Conservation (phyloP, 2,888 invertebrate genomes). For the Temnothorax rugatulus region DNA sequence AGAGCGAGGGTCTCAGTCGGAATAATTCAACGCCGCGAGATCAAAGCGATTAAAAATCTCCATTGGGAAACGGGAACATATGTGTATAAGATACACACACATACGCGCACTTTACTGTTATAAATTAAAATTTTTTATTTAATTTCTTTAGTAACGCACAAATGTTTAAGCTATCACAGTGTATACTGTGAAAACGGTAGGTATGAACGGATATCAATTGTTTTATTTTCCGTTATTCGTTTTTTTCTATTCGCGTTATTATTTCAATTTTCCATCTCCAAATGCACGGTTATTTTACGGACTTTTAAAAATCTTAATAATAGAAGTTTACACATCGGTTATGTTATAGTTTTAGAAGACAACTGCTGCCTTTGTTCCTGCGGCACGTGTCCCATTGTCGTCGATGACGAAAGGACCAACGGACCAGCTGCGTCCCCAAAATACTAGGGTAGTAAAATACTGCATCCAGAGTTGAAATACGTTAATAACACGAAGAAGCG, state of each 20-base stretch:
- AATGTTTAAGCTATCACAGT: too few species aligned
- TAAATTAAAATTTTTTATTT: neutral
- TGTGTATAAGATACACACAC: neutral
- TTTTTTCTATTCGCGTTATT: neutral
- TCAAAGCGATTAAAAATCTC: constrained; percentile 10
- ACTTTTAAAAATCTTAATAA: constrained; percentile 45
- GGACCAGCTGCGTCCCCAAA: constrained; percentile 33
- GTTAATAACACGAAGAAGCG: constrained; percentile 15
- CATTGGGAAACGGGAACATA: too few species aligned
- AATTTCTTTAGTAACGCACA: neutral
- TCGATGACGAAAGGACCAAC: constrained; percentile 66
- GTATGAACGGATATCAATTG: too few species aligned
- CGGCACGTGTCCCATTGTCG: constrained; percentile 77
- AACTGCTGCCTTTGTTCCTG: constrained; percentile 34
- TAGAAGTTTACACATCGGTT: constrained; percentile 38
- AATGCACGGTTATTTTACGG: constrained; percentile 42
- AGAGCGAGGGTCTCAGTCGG: constrained; percentile 4
- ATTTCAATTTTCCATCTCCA: constrained; percentile 19
- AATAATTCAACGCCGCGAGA: constrained; percentile 31
- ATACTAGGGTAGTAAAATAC: constrained; percentile 22
- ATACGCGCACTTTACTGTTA: neutral
- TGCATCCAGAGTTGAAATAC: neutral
- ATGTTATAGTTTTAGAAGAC: constrained; percentile 49
- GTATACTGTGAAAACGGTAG: too few species aligned
- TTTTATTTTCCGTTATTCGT: neutral